phyloP scores from a whole-genome alignment of 2,888 invertebrate genomes.

The Miltochrista miniata region DNA sequence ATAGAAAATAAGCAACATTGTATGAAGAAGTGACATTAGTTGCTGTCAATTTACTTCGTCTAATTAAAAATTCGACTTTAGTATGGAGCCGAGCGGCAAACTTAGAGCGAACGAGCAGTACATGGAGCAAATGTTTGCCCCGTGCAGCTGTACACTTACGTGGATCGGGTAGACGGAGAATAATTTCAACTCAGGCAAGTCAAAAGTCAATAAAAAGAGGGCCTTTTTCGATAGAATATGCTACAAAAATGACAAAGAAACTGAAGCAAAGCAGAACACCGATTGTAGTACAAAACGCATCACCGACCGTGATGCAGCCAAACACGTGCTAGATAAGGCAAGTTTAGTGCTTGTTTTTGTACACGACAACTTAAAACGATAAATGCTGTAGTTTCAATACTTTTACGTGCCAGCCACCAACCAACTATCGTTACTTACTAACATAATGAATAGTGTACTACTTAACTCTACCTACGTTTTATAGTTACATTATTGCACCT shows the following conservation, averaged over 20 bases:
- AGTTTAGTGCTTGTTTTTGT: constrained; percentile 8
- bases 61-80: too few relatives aligned
- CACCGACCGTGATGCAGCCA: constrained; percentile 17
- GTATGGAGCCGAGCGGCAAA: too few relatives aligned
- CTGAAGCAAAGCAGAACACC: constrained; percentile 27
- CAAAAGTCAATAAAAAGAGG: neutral
- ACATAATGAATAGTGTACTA: too few relatives aligned
- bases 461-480: too few relatives aligned
- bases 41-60: too few relatives aligned
- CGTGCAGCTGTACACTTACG: too few relatives aligned
- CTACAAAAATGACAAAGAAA: constrained; percentile 3
- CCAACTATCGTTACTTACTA: neutral
- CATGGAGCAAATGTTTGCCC: too few relatives aligned
- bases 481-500: too few relatives aligned
- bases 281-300: constrained; percentile 32
- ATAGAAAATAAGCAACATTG: too few relatives aligned
- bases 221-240: neutral
- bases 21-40: too few relatives aligned
- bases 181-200: neutral
- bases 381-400: neutral
- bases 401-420: neutral
- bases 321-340: constrained; percentile 36
- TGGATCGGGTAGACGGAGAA: too few relatives aligned
- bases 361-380: constrained; percentile 9
- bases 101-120: too few relatives aligned